phyloP scores from a whole-genome alignment of 2,797 vertebrate species.

The Simalia tracyae region DNA sequence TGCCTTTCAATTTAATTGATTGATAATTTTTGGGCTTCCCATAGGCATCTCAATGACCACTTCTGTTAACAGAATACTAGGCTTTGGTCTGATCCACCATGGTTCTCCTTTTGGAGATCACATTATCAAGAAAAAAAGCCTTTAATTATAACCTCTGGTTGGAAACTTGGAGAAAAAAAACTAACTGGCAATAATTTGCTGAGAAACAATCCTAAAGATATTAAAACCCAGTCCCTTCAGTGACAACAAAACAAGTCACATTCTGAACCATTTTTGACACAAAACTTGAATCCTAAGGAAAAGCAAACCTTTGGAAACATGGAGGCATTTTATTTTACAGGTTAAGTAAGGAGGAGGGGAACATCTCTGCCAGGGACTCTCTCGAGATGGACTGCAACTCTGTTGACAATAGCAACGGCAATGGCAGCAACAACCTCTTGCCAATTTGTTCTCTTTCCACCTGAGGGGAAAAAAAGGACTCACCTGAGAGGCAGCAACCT shows the following conservation, averaged over 20 bases:
- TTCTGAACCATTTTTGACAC: background rate
- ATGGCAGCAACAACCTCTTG: background rate
- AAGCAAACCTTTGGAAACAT: slow-evolving; percentile 7
- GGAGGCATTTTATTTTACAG: background rate
- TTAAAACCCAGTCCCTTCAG: background rate
- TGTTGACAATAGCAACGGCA: background rate
- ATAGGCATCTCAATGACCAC: too few relatives aligned
- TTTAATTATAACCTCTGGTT: background rate
- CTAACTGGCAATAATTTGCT: background rate
- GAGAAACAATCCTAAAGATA: background rate
- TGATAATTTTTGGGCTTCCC: background rate
- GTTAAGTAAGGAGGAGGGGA: background rate
- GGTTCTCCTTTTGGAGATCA: background rate
- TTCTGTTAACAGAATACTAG: background rate
- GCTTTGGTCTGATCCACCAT: background rate
- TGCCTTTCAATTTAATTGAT: background rate
- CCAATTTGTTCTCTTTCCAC: background rate
- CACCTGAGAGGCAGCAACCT: background rate
- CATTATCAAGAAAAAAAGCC: background rate
- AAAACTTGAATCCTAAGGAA: background rate
- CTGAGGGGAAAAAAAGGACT: background rate
- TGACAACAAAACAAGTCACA: background rate
- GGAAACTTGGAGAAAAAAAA: background rate
- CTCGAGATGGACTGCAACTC: background rate
- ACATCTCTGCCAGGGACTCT: background rate